Percentiles rank a stretch among this genome's conserved stretches.
Conservation (phyloP, 2,113 vertebrate species). For the Sphyrna mokarran region DNA sequence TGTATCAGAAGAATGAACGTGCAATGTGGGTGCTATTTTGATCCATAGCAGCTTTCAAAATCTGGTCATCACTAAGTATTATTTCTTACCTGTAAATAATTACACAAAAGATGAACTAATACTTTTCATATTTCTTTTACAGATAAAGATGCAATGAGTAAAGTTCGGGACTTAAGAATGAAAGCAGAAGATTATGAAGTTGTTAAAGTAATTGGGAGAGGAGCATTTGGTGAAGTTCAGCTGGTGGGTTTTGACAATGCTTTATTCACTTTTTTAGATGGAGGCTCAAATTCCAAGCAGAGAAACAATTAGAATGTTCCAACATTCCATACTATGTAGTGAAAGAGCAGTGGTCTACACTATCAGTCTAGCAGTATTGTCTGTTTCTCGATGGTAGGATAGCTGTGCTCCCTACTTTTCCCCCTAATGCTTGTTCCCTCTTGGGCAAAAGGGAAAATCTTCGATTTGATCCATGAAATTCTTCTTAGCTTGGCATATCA, state of each 20-base stretch:
- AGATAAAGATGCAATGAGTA: constrained; percentile 97
- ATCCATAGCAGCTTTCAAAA: neutral
- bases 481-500: neutral
- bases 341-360: neutral
- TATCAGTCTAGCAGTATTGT: neutral
- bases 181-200: constrained; percentile 97
- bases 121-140: constrained; percentile 36
- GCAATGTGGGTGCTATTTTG: neutral
- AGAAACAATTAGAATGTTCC: neutral
- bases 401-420: neutral
- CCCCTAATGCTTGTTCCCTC: neutral
- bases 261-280: neutral
- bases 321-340: neutral
- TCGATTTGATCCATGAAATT: neutral
- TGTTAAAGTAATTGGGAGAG: constrained; percentile 96
- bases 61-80: too few relatives aligned
- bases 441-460: neutral
- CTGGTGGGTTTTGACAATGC: constrained; percentile 67
- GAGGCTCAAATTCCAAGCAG: neutral
- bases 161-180: constrained; percentile 93
- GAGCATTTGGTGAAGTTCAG: constrained; percentile 96
- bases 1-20: too few relatives aligned
- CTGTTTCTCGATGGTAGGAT: neutral
- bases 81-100: neutral
- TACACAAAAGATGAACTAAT: neutral